These are phyloP conservation scores for Napeogenes inachia DNA, from an alignment of 2,888 invertebrate species.

Conservation along the genomic window DNA sequence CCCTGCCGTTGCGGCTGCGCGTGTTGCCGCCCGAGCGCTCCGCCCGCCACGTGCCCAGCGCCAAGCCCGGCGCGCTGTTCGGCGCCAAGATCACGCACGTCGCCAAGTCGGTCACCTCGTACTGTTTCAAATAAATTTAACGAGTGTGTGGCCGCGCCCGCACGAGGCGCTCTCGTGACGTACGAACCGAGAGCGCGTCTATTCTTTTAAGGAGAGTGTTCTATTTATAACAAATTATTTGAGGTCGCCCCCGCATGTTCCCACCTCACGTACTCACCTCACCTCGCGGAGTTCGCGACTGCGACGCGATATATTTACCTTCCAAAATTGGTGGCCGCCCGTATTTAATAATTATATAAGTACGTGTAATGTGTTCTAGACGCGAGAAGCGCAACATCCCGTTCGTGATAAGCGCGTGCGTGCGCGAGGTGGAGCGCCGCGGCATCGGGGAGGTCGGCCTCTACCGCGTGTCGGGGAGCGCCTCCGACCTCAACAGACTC, in stretches of 20 bases:
- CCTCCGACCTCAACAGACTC: slow-evolving; percentile 91
- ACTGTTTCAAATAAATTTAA: background rate
- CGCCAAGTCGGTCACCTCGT: slow-evolving; percentile 83
- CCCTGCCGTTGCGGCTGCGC: slow-evolving; percentile 85
- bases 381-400: slow-evolving; percentile 90
- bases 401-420: slow-evolving; percentile 93
- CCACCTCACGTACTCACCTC: too few relatives aligned
- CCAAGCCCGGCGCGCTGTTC: slow-evolving; percentile 92
- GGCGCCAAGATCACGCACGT: slow-evolving; percentile 93
- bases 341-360: background rate
- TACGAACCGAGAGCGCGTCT: too few relatives aligned
- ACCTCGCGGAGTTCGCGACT: too few relatives aligned
- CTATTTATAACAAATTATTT: too few relatives aligned
- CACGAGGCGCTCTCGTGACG: too few relatives aligned
- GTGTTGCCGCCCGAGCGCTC: slow-evolving; percentile 92
- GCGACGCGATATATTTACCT: too few relatives aligned
- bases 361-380: slow-evolving; percentile 53
- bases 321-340: too few relatives aligned
- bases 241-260: too few relatives aligned
- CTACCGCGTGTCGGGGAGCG: slow-evolving; percentile 95
- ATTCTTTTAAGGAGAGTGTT: too few relatives aligned
- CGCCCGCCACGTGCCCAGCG: slow-evolving; percentile 88
- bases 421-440: slow-evolving; percentile 93
- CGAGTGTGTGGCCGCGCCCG: too few relatives aligned
- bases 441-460: slow-evolving; percentile 95